A percentile compares a stretch with the other conserved stretches of the same genome.
Evolutionary conservation across 2,888 invertebrate genomes (phyloP).

Genomic region (Matsumyia berberina): DNA sequence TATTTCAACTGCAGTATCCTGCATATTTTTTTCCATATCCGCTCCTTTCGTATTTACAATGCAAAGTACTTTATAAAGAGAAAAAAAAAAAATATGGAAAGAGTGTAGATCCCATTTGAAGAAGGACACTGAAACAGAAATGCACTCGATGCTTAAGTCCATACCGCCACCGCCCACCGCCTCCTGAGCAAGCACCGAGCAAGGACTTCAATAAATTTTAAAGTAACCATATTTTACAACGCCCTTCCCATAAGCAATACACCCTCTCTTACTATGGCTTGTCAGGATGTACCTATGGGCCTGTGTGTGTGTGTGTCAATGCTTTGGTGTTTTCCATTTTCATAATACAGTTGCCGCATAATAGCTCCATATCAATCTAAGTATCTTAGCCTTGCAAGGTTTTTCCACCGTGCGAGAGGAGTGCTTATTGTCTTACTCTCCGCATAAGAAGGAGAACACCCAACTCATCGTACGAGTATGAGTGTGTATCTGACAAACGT

Average conservation of each 20-base stretch:
- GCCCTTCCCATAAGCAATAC: not conserved
- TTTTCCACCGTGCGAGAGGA: not conserved
- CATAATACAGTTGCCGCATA: slow-evolving; percentile 68
- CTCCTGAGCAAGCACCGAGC: not conserved
- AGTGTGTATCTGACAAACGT: slow-evolving; percentile 8
- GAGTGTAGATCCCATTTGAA: slow-evolving; percentile 11
- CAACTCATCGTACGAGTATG: slow-evolving; percentile 35
- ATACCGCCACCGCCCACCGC: not conserved
- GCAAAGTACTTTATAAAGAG: slow-evolving; percentile 22
- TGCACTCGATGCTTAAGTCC: slow-evolving; percentile 33
- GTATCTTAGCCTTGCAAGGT: slow-evolving; percentile 50
- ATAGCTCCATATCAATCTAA: slow-evolving; percentile 62
- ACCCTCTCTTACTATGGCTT: not conserved
- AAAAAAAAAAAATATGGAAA: not conserved
- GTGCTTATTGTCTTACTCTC: not conserved
- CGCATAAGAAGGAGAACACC: slow-evolving; percentile 14
- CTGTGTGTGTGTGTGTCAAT: not conserved
- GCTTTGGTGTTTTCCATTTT: slow-evolving; percentile 55
- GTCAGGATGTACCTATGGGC: not conserved
- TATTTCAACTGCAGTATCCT: slow-evolving; percentile 28
- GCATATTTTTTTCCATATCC: not conserved
- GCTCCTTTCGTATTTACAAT: slow-evolving; percentile 18
- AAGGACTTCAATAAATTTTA: slow-evolving; percentile 66
- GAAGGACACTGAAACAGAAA: slow-evolving; percentile 19
- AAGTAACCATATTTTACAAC: slow-evolving; percentile 61